A percentile compares a stretch with the other conserved stretches of the same genome.
These are phyloP conservation scores for Marcusenius ussheri DNA, from an alignment of 2,113 vertebrate genomes.

Conservation along the genomic window DNA sequence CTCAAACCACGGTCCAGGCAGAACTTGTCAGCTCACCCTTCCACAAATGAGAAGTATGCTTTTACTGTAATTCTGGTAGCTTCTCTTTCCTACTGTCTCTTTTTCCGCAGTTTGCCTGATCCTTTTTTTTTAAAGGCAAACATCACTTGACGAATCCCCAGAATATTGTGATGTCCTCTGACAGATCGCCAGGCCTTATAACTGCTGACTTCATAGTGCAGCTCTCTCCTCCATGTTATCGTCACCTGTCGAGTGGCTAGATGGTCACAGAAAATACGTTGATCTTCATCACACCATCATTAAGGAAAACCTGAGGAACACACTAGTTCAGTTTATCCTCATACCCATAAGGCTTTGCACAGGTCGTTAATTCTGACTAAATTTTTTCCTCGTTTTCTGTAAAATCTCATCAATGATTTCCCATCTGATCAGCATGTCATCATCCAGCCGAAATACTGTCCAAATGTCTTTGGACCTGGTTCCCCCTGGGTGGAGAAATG, in stretches of 20 bases:
- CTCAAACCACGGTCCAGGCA: neutral
- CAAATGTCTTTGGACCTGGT: neutral
- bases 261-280: neutral
- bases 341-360: neutral
- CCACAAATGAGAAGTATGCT: neutral
- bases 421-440: neutral
- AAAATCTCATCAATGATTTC: neutral
- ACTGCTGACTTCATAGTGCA: neutral
- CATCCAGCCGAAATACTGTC: neutral
- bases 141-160: slow-evolving; percentile 11
- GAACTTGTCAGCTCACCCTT: neutral
- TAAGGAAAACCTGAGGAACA: neutral
- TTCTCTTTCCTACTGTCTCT: neutral
- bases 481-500: slow-evolving; percentile 9
- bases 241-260: neutral
- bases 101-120: neutral
- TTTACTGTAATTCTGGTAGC: neutral
- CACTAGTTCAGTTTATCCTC: neutral
- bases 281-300: neutral
- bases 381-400: neutral
- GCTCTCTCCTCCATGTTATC: neutral
- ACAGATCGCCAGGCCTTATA: slow-evolving; percentile 29
- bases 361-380: neutral
- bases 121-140: neutral
- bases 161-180: slow-evolving; percentile 31